Evolutionary conservation across 2,113 vertebrate genomes (phyloP).

Genomic region (Urocitellus parryii): DNA sequence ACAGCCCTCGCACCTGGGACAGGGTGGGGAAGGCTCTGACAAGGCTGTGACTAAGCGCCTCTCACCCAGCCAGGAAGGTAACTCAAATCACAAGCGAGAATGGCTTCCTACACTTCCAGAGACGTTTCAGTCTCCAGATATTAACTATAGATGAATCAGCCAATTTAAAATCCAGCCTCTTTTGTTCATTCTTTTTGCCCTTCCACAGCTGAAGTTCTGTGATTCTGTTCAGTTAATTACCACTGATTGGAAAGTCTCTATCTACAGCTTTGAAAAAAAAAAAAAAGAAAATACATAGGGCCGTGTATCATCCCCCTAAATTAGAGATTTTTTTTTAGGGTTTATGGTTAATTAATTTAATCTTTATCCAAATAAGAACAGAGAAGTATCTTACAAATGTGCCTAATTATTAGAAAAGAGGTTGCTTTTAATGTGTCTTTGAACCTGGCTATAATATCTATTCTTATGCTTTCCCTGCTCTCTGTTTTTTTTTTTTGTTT

Average conservation of each 20-base stretch:
- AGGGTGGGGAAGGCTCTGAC: no score
- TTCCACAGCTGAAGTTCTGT: background rate
- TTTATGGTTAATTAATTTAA: background rate
- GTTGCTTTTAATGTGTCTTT: background rate
- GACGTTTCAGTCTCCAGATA: background rate
- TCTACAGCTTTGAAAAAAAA: background rate
- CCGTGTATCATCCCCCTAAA: conserved; percentile 19
- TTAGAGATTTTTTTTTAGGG: background rate
- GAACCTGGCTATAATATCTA: background rate
- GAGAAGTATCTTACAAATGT: background rate
- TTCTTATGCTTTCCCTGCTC: background rate
- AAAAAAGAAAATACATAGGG: background rate
- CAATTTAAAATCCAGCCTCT: background rate
- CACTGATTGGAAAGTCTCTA: background rate
- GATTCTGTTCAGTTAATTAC: conserved; percentile 52
- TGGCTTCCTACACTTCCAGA: background rate
- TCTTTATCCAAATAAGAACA: background rate
- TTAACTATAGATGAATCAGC: background rate
- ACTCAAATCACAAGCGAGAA: no score
- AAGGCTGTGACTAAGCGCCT: no score
- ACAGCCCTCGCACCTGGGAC: no score
- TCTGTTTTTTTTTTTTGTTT: background rate
- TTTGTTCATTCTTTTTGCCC: background rate
- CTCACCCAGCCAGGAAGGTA: no score
- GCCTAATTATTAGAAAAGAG: background rate